Conservation (phyloP, 2,797 vertebrate genomes). For the Alca torda region DNA sequence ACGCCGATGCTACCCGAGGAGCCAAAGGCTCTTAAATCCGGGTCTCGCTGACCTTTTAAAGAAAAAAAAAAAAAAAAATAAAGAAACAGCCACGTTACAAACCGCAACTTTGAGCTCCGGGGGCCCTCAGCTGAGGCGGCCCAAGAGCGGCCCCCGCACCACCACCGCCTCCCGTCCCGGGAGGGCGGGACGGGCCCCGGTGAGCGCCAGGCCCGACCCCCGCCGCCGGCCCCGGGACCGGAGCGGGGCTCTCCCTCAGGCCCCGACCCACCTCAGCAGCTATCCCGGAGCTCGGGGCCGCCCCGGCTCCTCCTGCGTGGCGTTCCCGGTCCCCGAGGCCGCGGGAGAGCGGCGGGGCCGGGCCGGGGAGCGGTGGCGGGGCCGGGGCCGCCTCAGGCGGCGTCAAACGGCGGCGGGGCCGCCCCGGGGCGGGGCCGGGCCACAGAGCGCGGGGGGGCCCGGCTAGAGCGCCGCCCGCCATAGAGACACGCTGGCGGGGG, state of each 20-base stretch:
- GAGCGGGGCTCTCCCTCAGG: neutral
- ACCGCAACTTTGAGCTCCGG: fast-evolving
- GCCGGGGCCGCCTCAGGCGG: neutral
- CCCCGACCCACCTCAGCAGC: neutral
- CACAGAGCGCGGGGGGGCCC: neutral
- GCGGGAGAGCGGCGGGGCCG: neutral
- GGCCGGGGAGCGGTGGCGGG: neutral
- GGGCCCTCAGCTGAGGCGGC: neutral
- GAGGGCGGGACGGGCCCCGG: no score
- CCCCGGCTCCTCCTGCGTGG: neutral
- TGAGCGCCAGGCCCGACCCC: neutral
- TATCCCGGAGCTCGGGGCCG: neutral
- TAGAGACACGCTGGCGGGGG: neutral
- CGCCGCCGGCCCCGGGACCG: neutral
- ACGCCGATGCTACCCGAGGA: neutral
- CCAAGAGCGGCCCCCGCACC: neutral
- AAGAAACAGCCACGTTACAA: neutral
- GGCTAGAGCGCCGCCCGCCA: neutral
- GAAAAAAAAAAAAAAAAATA: no score
- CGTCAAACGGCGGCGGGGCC: neutral
- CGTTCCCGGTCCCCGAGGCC: neutral
- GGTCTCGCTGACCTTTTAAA: neutral
- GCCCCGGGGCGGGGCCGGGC: neutral
- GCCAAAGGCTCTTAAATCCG: no score
- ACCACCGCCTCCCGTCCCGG: neutral